Conservation (phyloP, 2,888 invertebrate species). For the Syrphus vitripennis region DNA sequence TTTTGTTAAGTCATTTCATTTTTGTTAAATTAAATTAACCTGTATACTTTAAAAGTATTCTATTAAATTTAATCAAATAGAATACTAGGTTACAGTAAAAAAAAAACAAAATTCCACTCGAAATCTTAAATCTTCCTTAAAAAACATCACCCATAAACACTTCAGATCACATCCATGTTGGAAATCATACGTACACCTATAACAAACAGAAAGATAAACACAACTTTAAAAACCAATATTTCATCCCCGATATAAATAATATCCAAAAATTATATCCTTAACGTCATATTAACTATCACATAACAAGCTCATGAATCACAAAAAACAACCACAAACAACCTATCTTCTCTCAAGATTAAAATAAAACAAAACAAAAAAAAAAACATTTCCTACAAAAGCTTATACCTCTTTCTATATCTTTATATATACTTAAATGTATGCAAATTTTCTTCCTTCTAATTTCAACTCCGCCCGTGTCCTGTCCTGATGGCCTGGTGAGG, state of each 20-base stretch:
- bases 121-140: neutral
- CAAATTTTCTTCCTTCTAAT: constrained; percentile 2
- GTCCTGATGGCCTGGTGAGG: constrained; percentile 18
- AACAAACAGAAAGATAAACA: neutral
- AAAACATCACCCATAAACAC: neutral
- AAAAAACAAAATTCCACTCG: no score
- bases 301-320: constrained; percentile 45
- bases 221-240: constrained; percentile 38
- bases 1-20: no score
- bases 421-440: neutral
- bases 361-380: neutral
- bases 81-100: no score
- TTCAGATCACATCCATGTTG: neutral
- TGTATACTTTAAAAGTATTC: no score
- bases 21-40: no score
- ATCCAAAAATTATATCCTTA: constrained; percentile 51
- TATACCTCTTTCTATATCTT: neutral
- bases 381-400: neutral
- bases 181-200: no score
- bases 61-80: no score
- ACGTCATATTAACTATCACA: constrained; percentile 59
- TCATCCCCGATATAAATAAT: constrained; percentile 38
- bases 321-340: neutral
- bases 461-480: neutral
- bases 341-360: neutral